Percentiles rank a stretch among this genome's conserved stretches.
These are phyloP conservation scores for Hartigia nigra DNA, from an alignment of 2,888 invertebrate species.

Conservation along the genomic window DNA sequence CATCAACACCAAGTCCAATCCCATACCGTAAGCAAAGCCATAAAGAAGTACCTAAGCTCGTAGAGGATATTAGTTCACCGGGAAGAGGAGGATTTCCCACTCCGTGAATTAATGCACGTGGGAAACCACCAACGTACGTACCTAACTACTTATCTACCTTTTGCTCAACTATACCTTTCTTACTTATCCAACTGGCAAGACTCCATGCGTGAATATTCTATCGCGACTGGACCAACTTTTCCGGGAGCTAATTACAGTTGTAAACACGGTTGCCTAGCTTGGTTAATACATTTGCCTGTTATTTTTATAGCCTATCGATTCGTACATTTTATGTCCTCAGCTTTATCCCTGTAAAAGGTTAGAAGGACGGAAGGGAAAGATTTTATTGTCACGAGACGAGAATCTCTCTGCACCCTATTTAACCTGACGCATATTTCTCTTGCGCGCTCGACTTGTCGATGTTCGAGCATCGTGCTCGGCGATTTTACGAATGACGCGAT, in stretches of 20 bases:
- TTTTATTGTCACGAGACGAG: not conserved
- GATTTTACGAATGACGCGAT: not conserved
- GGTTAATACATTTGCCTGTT: not conserved
- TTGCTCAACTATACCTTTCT: not conserved
- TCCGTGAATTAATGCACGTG: not conserved
- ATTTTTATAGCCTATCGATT: not conserved
- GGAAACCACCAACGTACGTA: not conserved
- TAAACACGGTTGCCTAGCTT: not conserved
- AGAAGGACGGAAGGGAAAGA: not conserved
- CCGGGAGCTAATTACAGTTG: not conserved
- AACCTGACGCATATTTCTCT: conserved; percentile 2
- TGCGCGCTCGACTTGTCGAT: not conserved
- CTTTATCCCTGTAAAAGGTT: not conserved
- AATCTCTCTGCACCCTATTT: conserved; percentile 2
- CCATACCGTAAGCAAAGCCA: not conserved
- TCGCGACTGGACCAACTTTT: not conserved
- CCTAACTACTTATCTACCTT: not conserved
- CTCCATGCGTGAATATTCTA: not conserved
- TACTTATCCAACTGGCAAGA: not conserved
- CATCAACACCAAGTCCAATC: not conserved
- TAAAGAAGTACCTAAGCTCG: not conserved
- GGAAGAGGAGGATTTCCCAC: not conserved
- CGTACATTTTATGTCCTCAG: not conserved
- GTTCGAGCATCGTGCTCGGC: not conserved
- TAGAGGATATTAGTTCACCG: not conserved